These are phyloP conservation scores for Drosophila kohkoa DNA, from an alignment of 1,140 invertebrate species.

Conservation along the genomic window DNA sequence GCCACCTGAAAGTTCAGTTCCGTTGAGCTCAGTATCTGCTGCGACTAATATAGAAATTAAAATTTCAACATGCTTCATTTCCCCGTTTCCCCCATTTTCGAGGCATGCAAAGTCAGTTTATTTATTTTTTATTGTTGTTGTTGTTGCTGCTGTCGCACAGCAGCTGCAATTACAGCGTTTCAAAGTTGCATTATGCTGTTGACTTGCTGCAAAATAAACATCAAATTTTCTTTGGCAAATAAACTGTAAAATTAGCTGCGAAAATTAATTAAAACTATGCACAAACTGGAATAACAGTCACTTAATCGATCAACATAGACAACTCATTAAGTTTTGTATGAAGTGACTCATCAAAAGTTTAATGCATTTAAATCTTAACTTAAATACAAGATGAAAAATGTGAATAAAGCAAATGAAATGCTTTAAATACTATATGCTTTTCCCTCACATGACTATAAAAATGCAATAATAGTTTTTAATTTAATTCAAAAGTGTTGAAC, in stretches of 20 bases:
- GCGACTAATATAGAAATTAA: constrained; percentile 73
- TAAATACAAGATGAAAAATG: too few species aligned
- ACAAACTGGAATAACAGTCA: not conserved
- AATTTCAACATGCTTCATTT: constrained; percentile 64
- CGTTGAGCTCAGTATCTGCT: constrained; percentile 4
- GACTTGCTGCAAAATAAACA: constrained; percentile 43
- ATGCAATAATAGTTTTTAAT: too few species aligned
- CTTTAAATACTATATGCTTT: too few species aligned
- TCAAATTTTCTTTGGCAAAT: constrained; percentile 40
- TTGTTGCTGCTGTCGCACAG: constrained; percentile 7
- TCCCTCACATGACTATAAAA: too few species aligned
- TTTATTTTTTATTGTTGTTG: constrained; percentile 20
- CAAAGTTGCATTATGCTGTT: constrained; percentile 30
- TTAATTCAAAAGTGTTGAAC: too few species aligned
- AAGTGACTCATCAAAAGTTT: too few species aligned
- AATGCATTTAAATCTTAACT: too few species aligned
- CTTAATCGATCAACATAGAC: not conserved
- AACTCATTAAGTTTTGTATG: not conserved
- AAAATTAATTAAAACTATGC: constrained; percentile 3
- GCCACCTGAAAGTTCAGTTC: not conserved
- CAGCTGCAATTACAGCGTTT: constrained; percentile 41
- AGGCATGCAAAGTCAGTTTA: constrained; percentile 11
- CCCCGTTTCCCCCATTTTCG: not conserved
- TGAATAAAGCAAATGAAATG: too few species aligned
- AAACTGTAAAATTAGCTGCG: constrained; percentile 29